These are phyloP conservation scores for Zaprionus camerounensis DNA, from an alignment of 1,140 invertebrate genomes.

Conservation along the genomic window DNA sequence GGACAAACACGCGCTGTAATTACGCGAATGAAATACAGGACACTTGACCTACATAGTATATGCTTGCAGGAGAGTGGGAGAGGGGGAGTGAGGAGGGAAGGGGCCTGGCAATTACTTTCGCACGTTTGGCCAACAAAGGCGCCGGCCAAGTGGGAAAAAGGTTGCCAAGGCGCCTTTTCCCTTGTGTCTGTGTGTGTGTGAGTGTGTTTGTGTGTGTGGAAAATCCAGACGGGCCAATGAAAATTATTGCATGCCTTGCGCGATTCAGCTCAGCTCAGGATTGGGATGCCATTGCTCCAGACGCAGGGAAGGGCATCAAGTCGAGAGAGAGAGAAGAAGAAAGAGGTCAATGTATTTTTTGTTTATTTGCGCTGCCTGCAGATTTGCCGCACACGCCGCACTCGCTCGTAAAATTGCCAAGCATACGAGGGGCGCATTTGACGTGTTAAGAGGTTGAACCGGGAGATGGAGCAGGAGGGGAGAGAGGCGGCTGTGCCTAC, in stretches of 20 bases:
- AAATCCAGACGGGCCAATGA: constrained; percentile 54
- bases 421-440: constrained; percentile 64
- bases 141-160: constrained; percentile 36
- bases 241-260: constrained; percentile 75
- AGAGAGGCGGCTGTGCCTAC: neutral
- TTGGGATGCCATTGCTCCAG: constrained; percentile 1
- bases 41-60: constrained; percentile 66
- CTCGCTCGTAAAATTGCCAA: constrained; percentile 56
- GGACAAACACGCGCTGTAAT: constrained; percentile 66
- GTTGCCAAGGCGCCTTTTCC: constrained; percentile 15
- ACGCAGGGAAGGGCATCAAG: constrained; percentile 7
- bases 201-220: constrained; percentile 16
- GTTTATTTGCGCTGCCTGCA: constrained; percentile 51
- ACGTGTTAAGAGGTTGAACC: constrained; percentile 17
- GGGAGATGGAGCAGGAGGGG: neutral
- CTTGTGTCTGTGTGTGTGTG: constrained; percentile 16
- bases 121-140: constrained; percentile 54
- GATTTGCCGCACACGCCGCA: neutral
- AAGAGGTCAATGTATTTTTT: constrained; percentile 71
- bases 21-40: constrained; percentile 68
- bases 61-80: neutral
- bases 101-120: constrained; percentile 63
- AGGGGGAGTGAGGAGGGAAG: neutral
- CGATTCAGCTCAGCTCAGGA: constrained; percentile 40
- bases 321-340: constrained; percentile 5